Conservation (phyloP, 37 sponge, comb jelly and placozoan genomes). For the Tethya wilhelma region DNA sequence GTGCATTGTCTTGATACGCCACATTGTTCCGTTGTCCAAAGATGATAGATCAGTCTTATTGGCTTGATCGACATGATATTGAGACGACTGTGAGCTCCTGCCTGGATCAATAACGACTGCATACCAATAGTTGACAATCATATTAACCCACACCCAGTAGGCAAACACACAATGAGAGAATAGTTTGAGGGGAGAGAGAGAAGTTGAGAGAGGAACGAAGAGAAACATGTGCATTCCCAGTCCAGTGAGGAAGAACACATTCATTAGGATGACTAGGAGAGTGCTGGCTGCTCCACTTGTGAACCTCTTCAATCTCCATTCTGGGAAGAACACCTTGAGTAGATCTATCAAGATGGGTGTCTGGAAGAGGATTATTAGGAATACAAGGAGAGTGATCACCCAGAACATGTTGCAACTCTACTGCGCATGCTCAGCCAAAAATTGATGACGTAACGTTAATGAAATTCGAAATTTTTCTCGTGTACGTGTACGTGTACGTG, state of each 20-base stretch:
- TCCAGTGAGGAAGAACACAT: background rate
- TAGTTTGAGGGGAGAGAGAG: conserved; percentile 12
- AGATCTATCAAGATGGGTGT: conserved; percentile 53
- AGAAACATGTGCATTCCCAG: conserved; percentile 6
- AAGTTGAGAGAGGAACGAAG: conserved; percentile 18
- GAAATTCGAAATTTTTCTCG: too few relatives aligned
- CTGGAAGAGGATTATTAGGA: conserved; percentile 29
- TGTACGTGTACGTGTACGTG: too few relatives aligned
- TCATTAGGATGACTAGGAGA: conserved; percentile 32
- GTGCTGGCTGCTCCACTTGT: conserved; percentile 6
- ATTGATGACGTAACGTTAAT: too few relatives aligned
- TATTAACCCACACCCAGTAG: conserved; percentile 43
- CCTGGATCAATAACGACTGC: conserved; percentile 41
- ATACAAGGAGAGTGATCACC: conserved; percentile 28
- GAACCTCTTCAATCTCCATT: conserved; percentile 36
- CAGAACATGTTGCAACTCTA: conserved; percentile 31
- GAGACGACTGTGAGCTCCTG: background rate
- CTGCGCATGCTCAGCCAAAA: too few relatives aligned
- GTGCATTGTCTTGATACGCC: background rate
- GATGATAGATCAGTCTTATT: background rate
- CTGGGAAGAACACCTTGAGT: conserved; percentile 28
- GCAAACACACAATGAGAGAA: conserved; percentile 39
- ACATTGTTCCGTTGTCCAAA: background rate
- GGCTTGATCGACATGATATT: background rate
- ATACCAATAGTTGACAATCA: conserved; percentile 25